Base-by-base conservation (phyloP, 1,140 invertebrate genomes). In the Trichonephila inaurata region DNA sequence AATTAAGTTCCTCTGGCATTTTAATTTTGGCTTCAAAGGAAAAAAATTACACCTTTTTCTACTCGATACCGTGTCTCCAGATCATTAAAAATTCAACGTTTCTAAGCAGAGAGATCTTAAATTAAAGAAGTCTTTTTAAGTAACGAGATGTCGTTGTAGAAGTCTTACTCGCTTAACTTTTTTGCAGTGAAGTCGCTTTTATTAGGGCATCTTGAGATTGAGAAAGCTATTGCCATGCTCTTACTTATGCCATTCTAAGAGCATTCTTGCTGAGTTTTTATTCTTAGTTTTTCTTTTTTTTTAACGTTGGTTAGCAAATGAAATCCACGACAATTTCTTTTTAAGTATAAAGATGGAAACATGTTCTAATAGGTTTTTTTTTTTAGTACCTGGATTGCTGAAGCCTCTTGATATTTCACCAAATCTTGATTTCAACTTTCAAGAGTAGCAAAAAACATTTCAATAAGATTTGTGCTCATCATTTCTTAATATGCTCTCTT, bases 41-140 rank as follows among this genome's bases (percentile, higher is more conserved):
- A 16, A 72, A 72, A 72, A 72, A 33, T 33, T 33, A 0, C 69
- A 16, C 28, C 3, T 72, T 33, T 28, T 28, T 33, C 28, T 16
- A 16, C 28, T 72, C 24, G n/a, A 19, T 40, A 14, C 60, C 18
- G 28, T 33, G 8, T 40, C 85, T 62, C 28, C 7, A 24, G 33
- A 33, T 87, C 85, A 64, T 87, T 87, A 87, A 87, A 87, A 64
- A 87, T 87, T 87, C 61, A 87, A 40, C 14, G 24, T 72, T 72
- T 33, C 28, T 28, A 33, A 72, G 69, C n/a, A 72, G 28, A 28
- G 24, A 72, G 24, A 33, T 2, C 24, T 33, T 28, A 72, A 72
- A 28, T 72, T 72, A 72, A 72, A 72, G 69, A 33, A 33, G 10
- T 72, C 28, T 51, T 51, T 24, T 72, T 72, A 72, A 72, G 28